Percentiles rank a stretch among this genome's conserved stretches.
These are phyloP conservation scores for Bungarus multicinctus DNA, from an alignment of 2,113 vertebrate genomes.

Conservation along the genomic window DNA sequence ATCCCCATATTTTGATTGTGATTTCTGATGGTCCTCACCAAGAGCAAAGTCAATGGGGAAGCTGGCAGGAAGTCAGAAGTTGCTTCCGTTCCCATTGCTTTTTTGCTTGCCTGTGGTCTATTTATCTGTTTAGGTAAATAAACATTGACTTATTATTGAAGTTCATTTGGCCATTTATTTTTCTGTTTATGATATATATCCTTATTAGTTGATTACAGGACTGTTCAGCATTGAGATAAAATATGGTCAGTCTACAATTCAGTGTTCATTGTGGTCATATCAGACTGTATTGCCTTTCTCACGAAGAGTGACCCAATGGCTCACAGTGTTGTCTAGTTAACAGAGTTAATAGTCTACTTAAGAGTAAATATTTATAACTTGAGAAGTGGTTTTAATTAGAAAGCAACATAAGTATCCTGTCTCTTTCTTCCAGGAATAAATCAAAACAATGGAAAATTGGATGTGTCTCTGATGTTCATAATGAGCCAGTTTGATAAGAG, in stretches of 20 bases:
- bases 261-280: background rate
- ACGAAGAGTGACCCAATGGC: background rate
- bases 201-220: background rate
- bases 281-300: background rate
- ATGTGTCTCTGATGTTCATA: background rate
- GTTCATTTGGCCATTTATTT: background rate
- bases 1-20: background rate
- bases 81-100: background rate
- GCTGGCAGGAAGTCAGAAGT: background rate
- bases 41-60: background rate
- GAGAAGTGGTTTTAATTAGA: background rate
- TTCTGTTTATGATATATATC: background rate
- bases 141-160: background rate
- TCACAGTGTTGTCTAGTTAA: background rate
- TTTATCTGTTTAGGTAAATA: background rate
- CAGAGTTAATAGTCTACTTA: background rate
- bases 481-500: background rate
- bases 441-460: background rate
- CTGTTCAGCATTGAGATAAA: background rate
- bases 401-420: background rate
- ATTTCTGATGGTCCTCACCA: background rate
- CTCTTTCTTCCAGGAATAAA: background rate
- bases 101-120: background rate
- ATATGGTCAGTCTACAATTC: background rate
- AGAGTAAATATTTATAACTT: background rate